Evolutionary conservation across 92 coral and sea anemone species (phyloP).

Genomic region (Bergia puertoricense): DNA sequence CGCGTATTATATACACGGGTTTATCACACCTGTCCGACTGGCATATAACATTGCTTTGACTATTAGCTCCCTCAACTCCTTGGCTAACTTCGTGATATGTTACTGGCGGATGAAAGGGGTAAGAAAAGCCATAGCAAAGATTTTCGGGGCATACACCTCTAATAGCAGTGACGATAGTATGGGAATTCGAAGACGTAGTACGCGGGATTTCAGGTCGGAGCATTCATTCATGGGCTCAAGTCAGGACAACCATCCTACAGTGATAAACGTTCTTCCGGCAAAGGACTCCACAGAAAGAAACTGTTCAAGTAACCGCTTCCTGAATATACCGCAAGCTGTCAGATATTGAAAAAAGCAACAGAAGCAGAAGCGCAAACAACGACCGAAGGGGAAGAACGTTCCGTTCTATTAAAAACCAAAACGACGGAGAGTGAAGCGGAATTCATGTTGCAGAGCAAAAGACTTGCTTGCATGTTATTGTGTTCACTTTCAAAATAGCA

Average conservation of each 20-base stretch:
- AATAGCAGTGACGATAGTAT: not conserved
- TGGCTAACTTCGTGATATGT: conserved; percentile 16
- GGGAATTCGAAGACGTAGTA: not conserved
- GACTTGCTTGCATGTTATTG: too few relatives aligned
- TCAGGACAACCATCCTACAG: not conserved
- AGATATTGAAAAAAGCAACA: not conserved
- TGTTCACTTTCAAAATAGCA: too few relatives aligned
- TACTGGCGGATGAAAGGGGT: conserved; percentile 17
- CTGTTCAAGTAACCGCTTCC: not conserved
- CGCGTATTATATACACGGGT: conserved; percentile 5
- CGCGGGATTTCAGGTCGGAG: conserved; percentile 1
- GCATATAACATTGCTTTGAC: conserved; percentile 25
- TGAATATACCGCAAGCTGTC: not conserved
- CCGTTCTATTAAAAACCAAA: too few relatives aligned
- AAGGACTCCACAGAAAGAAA: not conserved
- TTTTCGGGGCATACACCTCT: not conserved
- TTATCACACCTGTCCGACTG: not conserved
- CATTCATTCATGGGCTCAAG: not conserved
- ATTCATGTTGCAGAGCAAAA: too few relatives aligned
- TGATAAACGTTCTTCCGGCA: not conserved
- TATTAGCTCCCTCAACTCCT: conserved; percentile 7
- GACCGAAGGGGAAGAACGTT: too few relatives aligned
- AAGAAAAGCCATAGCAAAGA: conserved; percentile 10
- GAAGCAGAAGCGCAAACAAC: too few relatives aligned
- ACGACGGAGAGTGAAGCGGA: too few relatives aligned